Evolutionary conservation across 2,888 invertebrate genomes (phyloP).

Genomic region (Xestia sexstrigata): DNA sequence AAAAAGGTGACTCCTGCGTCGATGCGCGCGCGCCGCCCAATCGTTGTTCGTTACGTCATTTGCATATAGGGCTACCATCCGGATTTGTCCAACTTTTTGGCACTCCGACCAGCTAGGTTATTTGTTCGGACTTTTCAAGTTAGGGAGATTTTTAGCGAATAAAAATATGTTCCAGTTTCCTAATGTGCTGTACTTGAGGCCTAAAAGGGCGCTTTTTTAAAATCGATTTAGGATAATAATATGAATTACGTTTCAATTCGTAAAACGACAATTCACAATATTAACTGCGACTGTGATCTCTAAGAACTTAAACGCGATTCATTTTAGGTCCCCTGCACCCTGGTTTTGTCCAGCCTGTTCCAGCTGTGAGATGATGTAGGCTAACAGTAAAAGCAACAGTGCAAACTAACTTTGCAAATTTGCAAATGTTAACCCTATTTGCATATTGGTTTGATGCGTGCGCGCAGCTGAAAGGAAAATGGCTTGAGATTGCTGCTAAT

Average conservation of each 20-base stretch:
- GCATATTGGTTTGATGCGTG: constrained; percentile 74
- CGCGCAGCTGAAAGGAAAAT: constrained; percentile 69
- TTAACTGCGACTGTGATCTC: neutral
- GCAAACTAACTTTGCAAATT: neutral
- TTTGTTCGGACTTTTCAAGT: neutral
- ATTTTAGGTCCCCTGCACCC: neutral
- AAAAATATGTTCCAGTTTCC: neutral
- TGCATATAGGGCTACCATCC: constrained; percentile 68
- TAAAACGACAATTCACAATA: too few species aligned
- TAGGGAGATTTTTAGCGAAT: neutral
- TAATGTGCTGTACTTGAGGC: neutral
- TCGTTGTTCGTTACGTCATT: constrained; percentile 77
- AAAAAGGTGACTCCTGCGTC: constrained; percentile 68
- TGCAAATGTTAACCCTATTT: constrained; percentile 67
- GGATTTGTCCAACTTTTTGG: neutral
- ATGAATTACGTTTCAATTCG: too few species aligned
- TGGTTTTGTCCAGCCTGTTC: neutral
- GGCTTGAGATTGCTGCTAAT: constrained; percentile 64
- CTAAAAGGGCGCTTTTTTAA: too few species aligned
- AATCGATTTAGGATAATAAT: too few species aligned
- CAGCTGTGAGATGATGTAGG: neutral
- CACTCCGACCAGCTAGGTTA: neutral
- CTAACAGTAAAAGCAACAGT: neutral
- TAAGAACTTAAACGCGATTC: neutral
- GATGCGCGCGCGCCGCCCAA: constrained; percentile 73